These are phyloP conservation scores for Ectobius pallidus DNA, from an alignment of 2,888 invertebrate genomes.

Conservation along the genomic window DNA sequence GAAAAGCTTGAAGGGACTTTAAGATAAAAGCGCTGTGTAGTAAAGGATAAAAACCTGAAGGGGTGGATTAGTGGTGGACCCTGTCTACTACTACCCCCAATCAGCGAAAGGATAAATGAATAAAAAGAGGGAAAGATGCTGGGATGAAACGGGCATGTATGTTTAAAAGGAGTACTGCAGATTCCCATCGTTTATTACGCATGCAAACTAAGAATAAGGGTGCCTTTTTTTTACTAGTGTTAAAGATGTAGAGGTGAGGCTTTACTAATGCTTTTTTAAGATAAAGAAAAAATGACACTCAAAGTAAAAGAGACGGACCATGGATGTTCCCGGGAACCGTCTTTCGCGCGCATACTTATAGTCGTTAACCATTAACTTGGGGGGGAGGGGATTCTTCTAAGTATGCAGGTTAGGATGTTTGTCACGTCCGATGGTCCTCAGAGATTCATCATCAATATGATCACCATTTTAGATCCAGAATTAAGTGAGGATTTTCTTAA, in stretches of 20 bases:
- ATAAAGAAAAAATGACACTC: slow-evolving; percentile 23
- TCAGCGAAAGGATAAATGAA: slow-evolving; percentile 19
- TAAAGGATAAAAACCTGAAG: slow-evolving; percentile 9
- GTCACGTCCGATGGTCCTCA: too few relatives aligned
- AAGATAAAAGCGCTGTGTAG: slow-evolving; percentile 37
- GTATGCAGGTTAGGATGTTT: too few relatives aligned
- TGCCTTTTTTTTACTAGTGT: slow-evolving; percentile 8
- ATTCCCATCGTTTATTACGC: slow-evolving; percentile 29
- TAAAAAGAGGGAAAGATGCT: slow-evolving; percentile 20
- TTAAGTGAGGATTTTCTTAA: too few relatives aligned
- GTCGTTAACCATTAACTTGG: neutral
- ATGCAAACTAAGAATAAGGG: slow-evolving; percentile 25
- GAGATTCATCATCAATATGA: too few relatives aligned
- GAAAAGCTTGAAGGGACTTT: slow-evolving; percentile 35
- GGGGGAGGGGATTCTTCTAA: neutral
- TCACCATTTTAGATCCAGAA: too few relatives aligned
- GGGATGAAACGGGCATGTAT: neutral
- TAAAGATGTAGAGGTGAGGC: neutral
- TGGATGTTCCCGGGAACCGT: neutral
- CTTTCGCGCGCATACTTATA: neutral
- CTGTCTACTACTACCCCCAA: slow-evolving; percentile 18
- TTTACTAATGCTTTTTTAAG: slow-evolving; percentile 23
- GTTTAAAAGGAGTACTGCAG: neutral
- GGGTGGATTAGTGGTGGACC: slow-evolving; percentile 40
- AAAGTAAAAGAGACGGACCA: neutral